These are phyloP conservation scores for Chironomus tentans DNA, from an alignment of 2,888 invertebrate genomes.

Conservation along the genomic window DNA sequence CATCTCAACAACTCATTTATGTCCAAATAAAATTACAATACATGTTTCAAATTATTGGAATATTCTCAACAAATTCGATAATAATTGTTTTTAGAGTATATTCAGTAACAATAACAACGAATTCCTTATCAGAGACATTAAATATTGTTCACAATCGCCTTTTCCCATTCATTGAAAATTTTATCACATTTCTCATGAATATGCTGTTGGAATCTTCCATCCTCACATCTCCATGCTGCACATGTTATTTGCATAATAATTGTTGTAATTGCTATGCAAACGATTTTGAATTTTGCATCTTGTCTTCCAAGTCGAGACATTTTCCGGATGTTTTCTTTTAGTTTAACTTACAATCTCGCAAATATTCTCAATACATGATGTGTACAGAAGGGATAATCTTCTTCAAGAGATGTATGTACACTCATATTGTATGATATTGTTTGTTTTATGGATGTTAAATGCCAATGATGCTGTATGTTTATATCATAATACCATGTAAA, in stretches of 20 bases:
- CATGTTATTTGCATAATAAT: neutral
- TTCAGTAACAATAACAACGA: too few relatives aligned
- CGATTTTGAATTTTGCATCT: neutral
- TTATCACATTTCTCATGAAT: neutral
- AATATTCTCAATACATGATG: neutral
- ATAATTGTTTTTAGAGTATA: too few relatives aligned
- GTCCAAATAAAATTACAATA: too few relatives aligned
- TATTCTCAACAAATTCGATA: too few relatives aligned
- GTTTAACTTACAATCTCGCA: neutral
- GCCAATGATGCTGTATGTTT: neutral
- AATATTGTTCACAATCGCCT: too few relatives aligned
- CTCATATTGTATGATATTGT: neutral
- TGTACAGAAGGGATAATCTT: neutral
- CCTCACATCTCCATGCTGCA: neutral
- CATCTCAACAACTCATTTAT: too few relatives aligned
- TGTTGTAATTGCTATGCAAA: constrained; percentile 6
- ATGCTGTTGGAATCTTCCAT: neutral
- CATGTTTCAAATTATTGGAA: too few relatives aligned
- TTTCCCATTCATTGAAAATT: neutral
- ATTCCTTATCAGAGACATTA: too few relatives aligned
- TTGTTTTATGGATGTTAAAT: constrained; percentile 1
- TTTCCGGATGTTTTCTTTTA: neutral
- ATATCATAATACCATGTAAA: neutral
- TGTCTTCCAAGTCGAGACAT: neutral
- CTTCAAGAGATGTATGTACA: neutral